A percentile compares a stretch with the other conserved stretches of the same genome.
phyloP scores from a whole-genome alignment of 1,140 invertebrate genomes.

The Drosophila busckii region DNA sequence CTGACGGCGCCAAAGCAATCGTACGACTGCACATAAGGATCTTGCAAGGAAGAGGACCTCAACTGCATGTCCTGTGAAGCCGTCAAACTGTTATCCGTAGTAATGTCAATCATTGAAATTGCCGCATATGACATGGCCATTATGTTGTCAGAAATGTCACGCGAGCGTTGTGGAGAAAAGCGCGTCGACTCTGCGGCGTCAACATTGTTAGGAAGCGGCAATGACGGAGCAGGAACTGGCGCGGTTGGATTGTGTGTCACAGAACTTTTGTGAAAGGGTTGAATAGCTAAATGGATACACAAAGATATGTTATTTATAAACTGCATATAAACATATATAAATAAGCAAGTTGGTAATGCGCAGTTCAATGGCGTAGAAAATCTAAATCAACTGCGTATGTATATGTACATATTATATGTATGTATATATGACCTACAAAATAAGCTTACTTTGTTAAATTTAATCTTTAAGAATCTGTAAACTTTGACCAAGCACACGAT shows the following conservation, averaged over 20 bases:
- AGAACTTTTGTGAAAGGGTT: constrained; percentile 30
- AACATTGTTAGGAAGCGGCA: constrained; percentile 81
- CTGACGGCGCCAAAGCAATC: constrained; percentile 84
- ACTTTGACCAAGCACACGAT: too few species aligned
- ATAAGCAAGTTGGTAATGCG: too few species aligned
- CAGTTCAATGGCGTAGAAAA: too few species aligned
- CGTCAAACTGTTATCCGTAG: constrained; percentile 41
- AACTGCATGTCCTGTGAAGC: background rate
- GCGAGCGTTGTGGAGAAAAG: constrained; percentile 82
- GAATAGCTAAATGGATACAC: constrained; percentile 38
- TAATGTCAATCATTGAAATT: constrained; percentile 61
- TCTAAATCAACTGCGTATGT: too few species aligned
- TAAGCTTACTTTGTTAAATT: too few species aligned
- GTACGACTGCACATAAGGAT: constrained; percentile 84
- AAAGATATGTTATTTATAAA: too few species aligned
- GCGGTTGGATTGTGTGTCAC: constrained; percentile 31
- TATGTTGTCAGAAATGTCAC: constrained; percentile 82
- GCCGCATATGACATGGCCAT: constrained; percentile 79
- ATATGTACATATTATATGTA: too few species aligned
- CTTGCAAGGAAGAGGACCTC: constrained; percentile 48
- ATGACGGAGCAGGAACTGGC: constrained; percentile 44
- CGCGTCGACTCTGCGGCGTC: constrained; percentile 82
- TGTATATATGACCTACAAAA: too few species aligned
- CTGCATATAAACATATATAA: too few species aligned
- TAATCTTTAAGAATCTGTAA: too few species aligned